Conservation (phyloP, 2,888 invertebrate species). For the Hemicrepidius hirtus region DNA sequence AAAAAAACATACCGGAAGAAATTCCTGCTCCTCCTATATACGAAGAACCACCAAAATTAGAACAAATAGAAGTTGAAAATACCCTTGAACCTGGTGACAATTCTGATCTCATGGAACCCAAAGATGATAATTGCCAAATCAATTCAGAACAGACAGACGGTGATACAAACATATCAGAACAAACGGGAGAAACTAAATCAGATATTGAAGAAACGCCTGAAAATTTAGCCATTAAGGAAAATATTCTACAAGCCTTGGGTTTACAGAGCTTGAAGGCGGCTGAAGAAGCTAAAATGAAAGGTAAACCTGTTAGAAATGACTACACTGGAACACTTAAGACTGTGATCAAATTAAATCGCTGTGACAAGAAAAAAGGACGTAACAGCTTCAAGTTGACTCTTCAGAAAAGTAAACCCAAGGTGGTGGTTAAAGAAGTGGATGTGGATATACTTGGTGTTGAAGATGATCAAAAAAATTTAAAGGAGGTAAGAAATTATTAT, state of each 20-base stretch:
- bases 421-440: slow-evolving; percentile 51
- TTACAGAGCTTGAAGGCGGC: slow-evolving; percentile 84
- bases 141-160: slow-evolving; percentile 17
- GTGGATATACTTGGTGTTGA: slow-evolving; percentile 73
- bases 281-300: slow-evolving; percentile 76
- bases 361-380: slow-evolving; percentile 81
- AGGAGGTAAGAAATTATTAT: slow-evolving; percentile 74
- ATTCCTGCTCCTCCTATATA: neutral
- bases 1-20: slow-evolving; percentile 26
- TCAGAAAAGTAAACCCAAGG: slow-evolving; percentile 77
- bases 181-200: slow-evolving; percentile 36
- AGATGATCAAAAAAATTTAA: slow-evolving; percentile 73
- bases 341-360: slow-evolving; percentile 84
- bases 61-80: slow-evolving; percentile 14
- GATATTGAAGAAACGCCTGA: slow-evolving; percentile 62
- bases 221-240: slow-evolving; percentile 76
- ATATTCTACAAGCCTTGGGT: slow-evolving; percentile 83
- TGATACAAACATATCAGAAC: slow-evolving; percentile 33
- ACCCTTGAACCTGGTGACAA: slow-evolving; percentile 47
- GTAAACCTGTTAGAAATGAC: slow-evolving; percentile 61
- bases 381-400: slow-evolving; percentile 86
- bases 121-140: slow-evolving; percentile 8
- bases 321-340: slow-evolving; percentile 90
- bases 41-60: neutral
- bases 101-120: slow-evolving; percentile 16